Base-by-base conservation (phyloP, 2,888 invertebrate species). In the Stratiomys singularior region DNA sequence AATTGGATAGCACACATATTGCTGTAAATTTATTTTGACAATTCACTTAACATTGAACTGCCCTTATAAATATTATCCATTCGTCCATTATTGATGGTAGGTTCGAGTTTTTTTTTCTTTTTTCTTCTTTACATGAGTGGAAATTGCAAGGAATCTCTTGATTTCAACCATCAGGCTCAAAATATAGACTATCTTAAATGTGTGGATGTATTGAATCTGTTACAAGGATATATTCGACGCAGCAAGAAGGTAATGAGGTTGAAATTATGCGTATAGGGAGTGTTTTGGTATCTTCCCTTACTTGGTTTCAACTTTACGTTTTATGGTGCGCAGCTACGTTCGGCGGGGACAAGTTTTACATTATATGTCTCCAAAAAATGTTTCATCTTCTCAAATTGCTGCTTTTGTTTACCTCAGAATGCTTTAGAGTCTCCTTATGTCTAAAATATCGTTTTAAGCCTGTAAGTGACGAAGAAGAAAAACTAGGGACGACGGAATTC, bases 41-140 rank as follows among this genome's bases (percentile, higher is more conserved):
- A 74, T 74, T 74, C 74, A 74, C 74, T 74, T 74, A 74, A 60
- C 74, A 74, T 74, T 60, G 74, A 58, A 37, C 60, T 74, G 74
- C 74, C 58, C 74, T 74, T 74, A 74, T 60, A 74, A 74, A 74
- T 74, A 74, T 37, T 47, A 69, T 25, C 47, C 47, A 46, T 13
- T 58, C 58, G 18, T 67, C 60, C 74, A 74, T 74, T 58, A 74
- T 74, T 60, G 37, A 74, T 37, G 37, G 72, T 58, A 74, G 58
- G 30, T 74, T 25, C 74, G 44, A 15, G 37, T 44, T n/a, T 18
- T 1, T 52, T 18, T 44, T n/a, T 18, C 0, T 52, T 18, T 60
- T 60, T 13, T 25, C 56, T 27, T 21, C 15, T 69, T 69, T 47
- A 18, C 23, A 60, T 74, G 56, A 72, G 72, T 58, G 72, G 56